Conservation (phyloP, 2,113 vertebrate genomes). For the Lophochroa leadbeateri region DNA sequence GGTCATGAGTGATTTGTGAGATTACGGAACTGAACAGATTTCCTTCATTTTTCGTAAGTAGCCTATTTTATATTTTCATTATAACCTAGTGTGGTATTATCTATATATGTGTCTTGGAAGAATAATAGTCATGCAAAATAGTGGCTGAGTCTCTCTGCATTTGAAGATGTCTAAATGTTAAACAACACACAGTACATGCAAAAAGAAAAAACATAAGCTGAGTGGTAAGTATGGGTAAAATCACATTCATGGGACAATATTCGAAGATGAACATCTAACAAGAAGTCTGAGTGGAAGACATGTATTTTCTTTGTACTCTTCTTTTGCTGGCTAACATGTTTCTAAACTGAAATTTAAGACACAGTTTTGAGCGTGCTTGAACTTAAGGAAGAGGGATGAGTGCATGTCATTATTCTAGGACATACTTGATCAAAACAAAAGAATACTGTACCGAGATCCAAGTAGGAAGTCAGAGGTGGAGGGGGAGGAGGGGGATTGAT, state of each 20-base stretch:
- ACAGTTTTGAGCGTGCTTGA: neutral
- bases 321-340: neutral
- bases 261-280: neutral
- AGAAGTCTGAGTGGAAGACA: neutral
- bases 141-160: neutral
- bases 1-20: neutral
- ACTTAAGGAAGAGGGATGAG: neutral
- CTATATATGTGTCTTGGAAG: neutral
- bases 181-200: neutral
- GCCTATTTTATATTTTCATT: neutral
- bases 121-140: neutral
- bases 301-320: neutral
- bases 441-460: neutral
- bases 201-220: neutral
- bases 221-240: neutral
- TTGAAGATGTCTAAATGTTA: neutral
- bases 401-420: neutral
- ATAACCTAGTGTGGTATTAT: neutral
- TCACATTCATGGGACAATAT: neutral
- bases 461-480: neutral
- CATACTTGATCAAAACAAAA: neutral
- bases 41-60: neutral
- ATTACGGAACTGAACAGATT: neutral
- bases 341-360: neutral
- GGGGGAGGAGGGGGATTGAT: neutral